Conservation (phyloP, 2,113 vertebrate genomes). For the Hoplias malabaricus region DNA sequence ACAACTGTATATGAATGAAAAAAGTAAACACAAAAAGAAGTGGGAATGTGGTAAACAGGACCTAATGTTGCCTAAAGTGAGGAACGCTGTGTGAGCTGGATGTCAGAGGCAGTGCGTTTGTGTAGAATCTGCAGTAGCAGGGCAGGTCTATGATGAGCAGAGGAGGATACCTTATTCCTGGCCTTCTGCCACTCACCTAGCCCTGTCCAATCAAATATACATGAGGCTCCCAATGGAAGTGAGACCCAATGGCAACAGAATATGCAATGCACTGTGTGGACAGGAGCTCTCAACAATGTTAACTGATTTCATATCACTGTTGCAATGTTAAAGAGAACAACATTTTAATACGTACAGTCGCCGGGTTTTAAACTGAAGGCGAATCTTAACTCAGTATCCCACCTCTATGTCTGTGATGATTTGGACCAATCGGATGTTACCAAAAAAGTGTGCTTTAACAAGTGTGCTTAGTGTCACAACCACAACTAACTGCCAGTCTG, state of each 20-base stretch:
- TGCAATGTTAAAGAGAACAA: no score
- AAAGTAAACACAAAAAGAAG: background rate
- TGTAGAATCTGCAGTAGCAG: background rate
- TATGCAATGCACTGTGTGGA: background rate
- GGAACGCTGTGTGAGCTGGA: background rate
- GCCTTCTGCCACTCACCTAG: constrained; percentile 8
- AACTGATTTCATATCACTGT: no score
- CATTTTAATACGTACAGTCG: no score
- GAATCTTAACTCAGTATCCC: no score
- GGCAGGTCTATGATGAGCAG: constrained; percentile 12
- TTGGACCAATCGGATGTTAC: no score
- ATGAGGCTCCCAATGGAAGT: constrained; percentile 10
- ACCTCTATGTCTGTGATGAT: no score
- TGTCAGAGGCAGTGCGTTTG: background rate
- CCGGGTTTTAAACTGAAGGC: no score
- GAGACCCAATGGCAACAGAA: background rate
- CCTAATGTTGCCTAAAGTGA: background rate
- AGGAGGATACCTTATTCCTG: constrained; percentile 9
- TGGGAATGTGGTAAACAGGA: no score
- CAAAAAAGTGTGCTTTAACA: no score
- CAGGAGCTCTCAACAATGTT: background rate
- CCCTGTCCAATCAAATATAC: constrained; percentile 6
- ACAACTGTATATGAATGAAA: background rate
- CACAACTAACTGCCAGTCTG: no score
- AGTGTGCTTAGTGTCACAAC: no score